Conservation (phyloP, 1,140 invertebrate genomes). For the Lordiphosa clarofinis region DNA sequence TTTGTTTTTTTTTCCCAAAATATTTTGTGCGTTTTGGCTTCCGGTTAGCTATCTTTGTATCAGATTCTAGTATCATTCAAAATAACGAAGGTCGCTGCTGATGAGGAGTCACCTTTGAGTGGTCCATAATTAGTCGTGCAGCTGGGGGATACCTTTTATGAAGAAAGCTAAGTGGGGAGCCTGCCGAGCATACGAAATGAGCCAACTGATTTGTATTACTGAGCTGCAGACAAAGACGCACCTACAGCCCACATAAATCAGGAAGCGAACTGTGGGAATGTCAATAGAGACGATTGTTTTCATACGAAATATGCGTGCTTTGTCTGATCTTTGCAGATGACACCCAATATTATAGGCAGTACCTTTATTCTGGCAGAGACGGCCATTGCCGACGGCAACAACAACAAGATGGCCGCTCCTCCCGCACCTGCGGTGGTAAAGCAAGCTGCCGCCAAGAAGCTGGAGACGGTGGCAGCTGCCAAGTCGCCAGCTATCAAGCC, state of each 20-base stretch:
- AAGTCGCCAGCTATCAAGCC: conserved; percentile 32
- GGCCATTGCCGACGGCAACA: conserved; percentile 68
- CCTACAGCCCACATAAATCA: conserved; percentile 59
- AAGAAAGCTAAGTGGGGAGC: conserved; percentile 21
- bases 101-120: conserved; percentile 39
- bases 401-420: conserved; percentile 56
- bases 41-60: conserved; percentile 59
- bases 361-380: conserved; percentile 76
- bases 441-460: conserved; percentile 21
- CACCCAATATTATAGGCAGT: conserved; percentile 77
- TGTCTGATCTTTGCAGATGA: conserved; percentile 58
- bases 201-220: conserved; percentile 38
- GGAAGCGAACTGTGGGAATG: conserved; percentile 43
- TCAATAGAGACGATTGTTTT: conserved; percentile 15
- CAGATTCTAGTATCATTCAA: conserved; percentile 55
- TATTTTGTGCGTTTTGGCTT: conserved; percentile 32
- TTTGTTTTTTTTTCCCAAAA: conserved; percentile 31
- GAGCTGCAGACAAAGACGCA: conserved; percentile 30
- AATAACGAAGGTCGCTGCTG: conserved; percentile 47
- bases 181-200: conserved; percentile 55
- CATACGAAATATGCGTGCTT: conserved; percentile 6
- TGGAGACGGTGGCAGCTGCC: conserved; percentile 9
- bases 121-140: conserved; percentile 66
- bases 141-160: conserved; percentile 50
- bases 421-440: conserved; percentile 20